These are phyloP conservation scores for Habroteleia sp. DNA, from an alignment of 2,888 invertebrate genomes.

Conservation along the genomic window DNA sequence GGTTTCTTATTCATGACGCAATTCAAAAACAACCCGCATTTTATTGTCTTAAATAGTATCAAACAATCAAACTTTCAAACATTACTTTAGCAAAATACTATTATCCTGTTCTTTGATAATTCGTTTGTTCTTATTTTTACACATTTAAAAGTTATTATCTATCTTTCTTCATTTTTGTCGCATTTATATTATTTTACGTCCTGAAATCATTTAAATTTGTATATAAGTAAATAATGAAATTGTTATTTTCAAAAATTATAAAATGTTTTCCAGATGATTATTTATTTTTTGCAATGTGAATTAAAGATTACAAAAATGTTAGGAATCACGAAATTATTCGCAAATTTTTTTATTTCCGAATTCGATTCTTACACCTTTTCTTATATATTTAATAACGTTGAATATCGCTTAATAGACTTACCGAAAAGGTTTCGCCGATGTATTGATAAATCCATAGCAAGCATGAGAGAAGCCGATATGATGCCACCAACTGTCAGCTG, in stretches of 20 bases:
- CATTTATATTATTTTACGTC: too few relatives aligned
- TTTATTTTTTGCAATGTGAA: too few relatives aligned
- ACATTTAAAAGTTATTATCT: too few relatives aligned
- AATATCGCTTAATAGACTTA: constrained; percentile 78
- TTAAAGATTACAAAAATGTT: too few relatives aligned
- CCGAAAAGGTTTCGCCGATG: constrained; percentile 76
- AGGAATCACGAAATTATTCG: too few relatives aligned
- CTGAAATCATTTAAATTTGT: too few relatives aligned
- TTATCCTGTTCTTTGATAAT: too few relatives aligned
- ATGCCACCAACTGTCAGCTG: constrained; percentile 59
- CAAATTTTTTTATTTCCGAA: constrained; percentile 13
- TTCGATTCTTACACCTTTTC: constrained; percentile 27
- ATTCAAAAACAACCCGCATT: constrained; percentile 30
- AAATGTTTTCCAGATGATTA: too few relatives aligned
- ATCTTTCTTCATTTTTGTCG: too few relatives aligned
- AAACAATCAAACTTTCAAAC: constrained; percentile 21
- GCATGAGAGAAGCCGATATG: constrained; percentile 62
- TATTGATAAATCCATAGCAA: constrained; percentile 76
- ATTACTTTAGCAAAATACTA: background rate
- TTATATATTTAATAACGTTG: constrained; percentile 78
- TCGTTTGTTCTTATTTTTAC: too few relatives aligned
- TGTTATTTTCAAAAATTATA: too few relatives aligned
- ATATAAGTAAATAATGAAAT: too few relatives aligned
- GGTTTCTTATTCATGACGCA: constrained; percentile 51
- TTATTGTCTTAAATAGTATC: constrained; percentile 32